Base-by-base conservation (phyloP, 2,888 invertebrate species). In the Ischnura elegans region DNA sequence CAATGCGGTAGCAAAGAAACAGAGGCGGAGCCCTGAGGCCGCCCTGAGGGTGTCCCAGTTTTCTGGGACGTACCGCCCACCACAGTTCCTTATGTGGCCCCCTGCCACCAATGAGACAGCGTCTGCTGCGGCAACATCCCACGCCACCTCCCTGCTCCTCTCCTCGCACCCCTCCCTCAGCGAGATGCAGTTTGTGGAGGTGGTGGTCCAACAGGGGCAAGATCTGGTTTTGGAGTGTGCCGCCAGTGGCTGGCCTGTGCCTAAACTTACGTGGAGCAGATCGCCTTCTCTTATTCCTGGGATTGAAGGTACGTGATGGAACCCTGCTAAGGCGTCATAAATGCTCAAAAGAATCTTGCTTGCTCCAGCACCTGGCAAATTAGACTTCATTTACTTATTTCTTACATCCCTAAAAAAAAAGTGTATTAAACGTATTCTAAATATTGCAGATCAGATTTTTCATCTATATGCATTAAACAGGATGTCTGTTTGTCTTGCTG, bases 241-340 rank as follows among this genome's bases (percentile, higher is more conserved):
- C 42, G 97, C 97, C 16, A 95, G 96, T n/a, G 97, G 97, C 36
- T 96, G 96, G 96, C 97, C 97, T n/a, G 96, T 95, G 94, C 97
- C 97, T 93, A 96, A 96, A 95, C 96, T 97, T 94, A 95, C 95
- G 94, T 96, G 96, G 96, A 95, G 95, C 94, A 95, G 95, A 94
- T 95, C 93, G 51, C 94, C 94, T 84, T 93, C 94, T 93, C 94
- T 87, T 85, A 76, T 87, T 94, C 46, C 87, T 86, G 93, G 55
- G 25, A 46, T 55, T 29, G n/a, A 43, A 25, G 42, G 51, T 47
- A 87, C 6, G 47, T 25, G 76, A 6, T 29, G 51, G 19, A 19
- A 51, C 0, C 19, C 51, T 51, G n/a, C n/a, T n/a, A n/a, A n/a
- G n/a, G n/a, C n/a, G n/a, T n/a, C n/a, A n/a, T n/a, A n/a, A n/a